phyloP scores from a whole-genome alignment of 2,888 invertebrate species.

The Drosophila glabriapex region DNA sequence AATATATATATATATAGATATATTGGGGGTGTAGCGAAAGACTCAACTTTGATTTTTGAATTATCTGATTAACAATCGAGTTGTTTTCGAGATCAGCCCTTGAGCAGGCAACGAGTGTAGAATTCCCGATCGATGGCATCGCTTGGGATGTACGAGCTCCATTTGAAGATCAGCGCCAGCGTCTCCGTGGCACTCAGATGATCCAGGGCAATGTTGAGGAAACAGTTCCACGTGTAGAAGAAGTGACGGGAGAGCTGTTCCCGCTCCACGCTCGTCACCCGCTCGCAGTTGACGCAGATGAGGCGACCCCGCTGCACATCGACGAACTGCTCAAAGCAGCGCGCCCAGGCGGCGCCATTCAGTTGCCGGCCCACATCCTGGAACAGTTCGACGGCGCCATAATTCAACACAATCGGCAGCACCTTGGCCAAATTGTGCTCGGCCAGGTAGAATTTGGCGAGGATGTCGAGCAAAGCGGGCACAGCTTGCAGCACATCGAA shows the following conservation, averaged over 20 bases:
- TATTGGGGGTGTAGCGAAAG: background rate
- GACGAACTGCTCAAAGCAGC: constrained; percentile 84
- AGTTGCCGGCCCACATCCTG: constrained; percentile 82
- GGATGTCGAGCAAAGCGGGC: constrained; percentile 83
- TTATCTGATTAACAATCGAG: background rate
- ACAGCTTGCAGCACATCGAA: constrained; percentile 83
- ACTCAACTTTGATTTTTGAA: background rate
- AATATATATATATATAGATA: constrained; percentile 1
- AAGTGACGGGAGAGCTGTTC: constrained; percentile 83
- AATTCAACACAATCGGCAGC: constrained; percentile 83
- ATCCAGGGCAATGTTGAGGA: constrained; percentile 83
- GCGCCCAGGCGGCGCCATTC: constrained; percentile 80
- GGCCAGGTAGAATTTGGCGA: constrained; percentile 84
- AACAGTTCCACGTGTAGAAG: constrained; percentile 85
- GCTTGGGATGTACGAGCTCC: constrained; percentile 84
- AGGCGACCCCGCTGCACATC: constrained; percentile 83
- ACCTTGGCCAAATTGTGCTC: constrained; percentile 84
- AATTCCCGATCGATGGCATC: constrained; percentile 85
- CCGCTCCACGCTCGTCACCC: constrained; percentile 78
- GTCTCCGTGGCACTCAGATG: constrained; percentile 82
- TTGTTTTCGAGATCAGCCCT: constrained; percentile 62
- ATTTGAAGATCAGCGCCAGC: constrained; percentile 83
- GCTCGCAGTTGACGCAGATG: constrained; percentile 84
- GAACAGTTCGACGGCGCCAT: constrained; percentile 82
- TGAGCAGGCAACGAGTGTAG: constrained; percentile 84